Base-by-base conservation (phyloP, 1,140 invertebrate genomes). In the Acromyrmex charruanus region DNA sequence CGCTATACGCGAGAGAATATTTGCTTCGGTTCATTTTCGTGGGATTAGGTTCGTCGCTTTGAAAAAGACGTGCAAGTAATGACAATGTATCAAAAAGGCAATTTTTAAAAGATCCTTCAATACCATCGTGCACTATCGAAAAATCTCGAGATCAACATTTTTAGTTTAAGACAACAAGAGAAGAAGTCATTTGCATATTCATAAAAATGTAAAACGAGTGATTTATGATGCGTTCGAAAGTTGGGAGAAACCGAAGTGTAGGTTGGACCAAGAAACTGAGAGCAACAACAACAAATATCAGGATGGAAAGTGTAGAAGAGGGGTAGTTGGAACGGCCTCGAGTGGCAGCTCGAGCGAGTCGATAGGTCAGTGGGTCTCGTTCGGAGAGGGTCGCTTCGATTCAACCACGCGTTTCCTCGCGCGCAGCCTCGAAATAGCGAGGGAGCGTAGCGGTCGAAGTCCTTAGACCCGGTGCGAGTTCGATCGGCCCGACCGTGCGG, bases 361-460 rank as follows among this genome's bases (percentile, higher is more conserved):
- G 94, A 94, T 95, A 95, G 95, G 95, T 95, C 94, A 95, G 94
- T 94, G 91, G 94, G 94, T 91, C 94, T 95, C 91, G 92, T 94
- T 93, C 93, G 93, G 86, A 91, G 85, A 88, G 86, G 87, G 90
- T 87, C 84, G 86, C 87, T 89, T 88, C 87, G 89, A 89, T 90
- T 90, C 89, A 90, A 74, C 59, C 86, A 80, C 80, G 88, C 88
- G 88, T 85, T 85, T 84, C 69, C 77, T 71, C 81, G 85, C 88
- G 88, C 89, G 88, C 89, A 88, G 86, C 88, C 49, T 77, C 77
- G 84, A 80, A 86, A 81, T 51, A 80, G 84, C 49, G 49, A 81
- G 77, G 82, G 82, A 85, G 77, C 84, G 84, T 80, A 44, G 77
- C 63, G 74, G 77, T 77, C 84, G 74, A 81, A 84, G 69, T 84